phyloP scores from a whole-genome alignment of 2,888 invertebrate genomes.

The Xestia rhomboidea region DNA sequence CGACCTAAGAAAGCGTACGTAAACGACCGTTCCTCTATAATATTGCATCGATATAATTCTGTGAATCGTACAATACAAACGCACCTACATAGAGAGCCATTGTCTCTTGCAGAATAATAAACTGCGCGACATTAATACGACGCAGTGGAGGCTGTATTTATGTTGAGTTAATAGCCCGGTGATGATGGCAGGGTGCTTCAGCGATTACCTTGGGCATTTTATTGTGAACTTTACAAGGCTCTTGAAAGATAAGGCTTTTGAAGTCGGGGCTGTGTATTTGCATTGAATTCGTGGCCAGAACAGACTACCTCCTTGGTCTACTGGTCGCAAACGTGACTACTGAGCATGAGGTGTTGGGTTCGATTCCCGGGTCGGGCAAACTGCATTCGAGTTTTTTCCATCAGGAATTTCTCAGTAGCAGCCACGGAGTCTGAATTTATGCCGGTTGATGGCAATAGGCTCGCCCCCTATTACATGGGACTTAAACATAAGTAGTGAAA shows the following conservation, averaged over 20 bases:
- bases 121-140: constrained; percentile 7
- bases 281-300: neutral
- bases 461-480: no score
- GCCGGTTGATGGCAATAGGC: no score
- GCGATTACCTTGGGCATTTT: constrained; percentile 3
- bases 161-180: constrained; percentile 8
- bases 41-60: neutral
- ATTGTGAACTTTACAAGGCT: neutral
- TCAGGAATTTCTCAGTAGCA: no score
- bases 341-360: no score
- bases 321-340: no score
- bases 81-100: neutral
- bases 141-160: neutral
- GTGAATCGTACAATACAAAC: constrained; percentile 9
- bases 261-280: neutral
- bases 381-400: no score
- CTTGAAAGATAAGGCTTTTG: neutral
- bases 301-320: no score
- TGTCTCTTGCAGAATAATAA: constrained; percentile 27
- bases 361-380: no score
- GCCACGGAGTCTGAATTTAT: no score
- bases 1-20: neutral
- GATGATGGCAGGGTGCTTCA: neutral
- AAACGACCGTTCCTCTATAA: neutral
- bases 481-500: no score